These are phyloP conservation scores for Sinocyclocheilus anophthalmus DNA, from an alignment of 2,113 vertebrate genomes.

Conservation along the genomic window DNA sequence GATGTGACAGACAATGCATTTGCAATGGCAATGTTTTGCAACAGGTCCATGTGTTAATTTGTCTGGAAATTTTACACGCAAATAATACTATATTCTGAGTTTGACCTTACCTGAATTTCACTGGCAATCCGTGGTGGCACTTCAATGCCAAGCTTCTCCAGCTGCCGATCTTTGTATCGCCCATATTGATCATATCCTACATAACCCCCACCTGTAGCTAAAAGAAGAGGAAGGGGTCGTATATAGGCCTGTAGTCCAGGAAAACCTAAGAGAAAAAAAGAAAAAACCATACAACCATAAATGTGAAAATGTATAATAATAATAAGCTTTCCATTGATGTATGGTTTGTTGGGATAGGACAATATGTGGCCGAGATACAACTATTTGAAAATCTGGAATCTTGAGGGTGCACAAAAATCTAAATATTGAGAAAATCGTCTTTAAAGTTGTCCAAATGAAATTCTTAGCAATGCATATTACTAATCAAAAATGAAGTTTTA, in stretches of 20 bases:
- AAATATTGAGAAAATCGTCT: too few relatives aligned
- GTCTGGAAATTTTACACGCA: background rate
- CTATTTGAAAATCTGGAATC: too few relatives aligned
- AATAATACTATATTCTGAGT: background rate
- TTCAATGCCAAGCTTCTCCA: constrained; percentile 78
- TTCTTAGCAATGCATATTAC: too few relatives aligned
- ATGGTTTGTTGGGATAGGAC: too few relatives aligned
- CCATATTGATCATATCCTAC: constrained; percentile 83
- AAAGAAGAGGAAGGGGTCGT: constrained; percentile 79
- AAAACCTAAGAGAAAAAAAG: constrained; percentile 53
- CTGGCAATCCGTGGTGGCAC: constrained; percentile 77
- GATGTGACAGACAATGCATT: background rate
- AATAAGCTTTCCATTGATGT: too few relatives aligned
- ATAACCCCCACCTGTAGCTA: constrained; percentile 80
- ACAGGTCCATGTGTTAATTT: background rate
- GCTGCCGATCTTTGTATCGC: constrained; percentile 73
- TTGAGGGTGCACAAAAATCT: too few relatives aligned
- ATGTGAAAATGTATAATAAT: background rate
- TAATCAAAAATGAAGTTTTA: too few relatives aligned
- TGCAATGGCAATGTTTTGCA: background rate
- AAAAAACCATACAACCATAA: background rate
- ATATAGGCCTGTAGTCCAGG: constrained; percentile 69
- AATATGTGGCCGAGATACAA: too few relatives aligned
- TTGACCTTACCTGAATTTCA: constrained; percentile 80
- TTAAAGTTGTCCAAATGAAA: too few relatives aligned